Conservation (phyloP, 23 tunicate species). For the Phallusia fumigata region DNA sequence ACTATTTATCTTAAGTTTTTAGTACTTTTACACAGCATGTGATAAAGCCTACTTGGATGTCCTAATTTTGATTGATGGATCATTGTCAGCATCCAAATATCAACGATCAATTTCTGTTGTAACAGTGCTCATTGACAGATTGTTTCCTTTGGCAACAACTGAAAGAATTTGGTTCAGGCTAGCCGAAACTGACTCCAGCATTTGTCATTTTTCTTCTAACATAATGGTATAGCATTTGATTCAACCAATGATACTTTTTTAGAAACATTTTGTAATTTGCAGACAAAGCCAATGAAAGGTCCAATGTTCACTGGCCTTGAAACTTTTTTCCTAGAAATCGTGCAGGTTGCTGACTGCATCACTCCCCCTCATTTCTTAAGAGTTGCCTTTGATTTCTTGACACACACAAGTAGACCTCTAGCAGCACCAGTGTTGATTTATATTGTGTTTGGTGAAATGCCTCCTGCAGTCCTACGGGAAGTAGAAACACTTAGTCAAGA, state of each 20-base stretch:
- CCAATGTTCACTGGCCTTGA: neutral
- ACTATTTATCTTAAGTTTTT: too few relatives aligned
- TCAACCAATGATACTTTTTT: neutral
- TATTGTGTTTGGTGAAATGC: neutral
- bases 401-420: neutral
- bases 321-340: neutral
- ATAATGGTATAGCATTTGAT: neutral
- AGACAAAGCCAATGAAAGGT: neutral
- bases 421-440: neutral
- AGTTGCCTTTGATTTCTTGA: neutral
- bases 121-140: neutral
- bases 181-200: neutral
- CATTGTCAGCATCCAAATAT: neutral
- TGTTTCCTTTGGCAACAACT: neutral
- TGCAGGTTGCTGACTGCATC: neutral
- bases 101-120: neutral
- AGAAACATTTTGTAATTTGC: too few relatives aligned
- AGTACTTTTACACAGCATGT: neutral
- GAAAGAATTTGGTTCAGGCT: neutral
- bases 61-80: neutral
- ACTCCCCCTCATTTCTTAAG: neutral
- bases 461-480: neutral
- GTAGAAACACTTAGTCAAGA: neutral
- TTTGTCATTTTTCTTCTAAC: neutral
- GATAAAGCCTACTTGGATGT: neutral